Evolutionary conservation across 2,888 invertebrate genomes (phyloP).

Genomic region (Lamproptera curius): DNA sequence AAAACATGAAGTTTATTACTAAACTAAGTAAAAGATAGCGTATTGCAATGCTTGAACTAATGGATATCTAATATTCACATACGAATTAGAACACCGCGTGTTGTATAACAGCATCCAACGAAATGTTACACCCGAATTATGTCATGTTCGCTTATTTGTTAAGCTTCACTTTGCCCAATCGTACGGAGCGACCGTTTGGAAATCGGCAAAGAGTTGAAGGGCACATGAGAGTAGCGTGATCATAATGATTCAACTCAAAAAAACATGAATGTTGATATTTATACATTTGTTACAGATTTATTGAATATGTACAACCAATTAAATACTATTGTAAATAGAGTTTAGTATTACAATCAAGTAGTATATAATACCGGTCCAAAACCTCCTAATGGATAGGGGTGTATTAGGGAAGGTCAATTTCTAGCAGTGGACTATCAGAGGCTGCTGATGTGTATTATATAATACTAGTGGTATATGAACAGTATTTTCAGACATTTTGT

Average conservation of each 20-base stretch:
- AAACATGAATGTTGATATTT: background rate
- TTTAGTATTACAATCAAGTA: too few relatives aligned
- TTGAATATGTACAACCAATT: too few relatives aligned
- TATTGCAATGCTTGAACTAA: conserved; percentile 5
- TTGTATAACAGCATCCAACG: conserved; percentile 14
- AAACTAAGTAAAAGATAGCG: too few relatives aligned
- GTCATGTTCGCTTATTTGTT: conserved; percentile 17
- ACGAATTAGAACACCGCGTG: conserved; percentile 7
- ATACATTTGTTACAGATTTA: background rate
- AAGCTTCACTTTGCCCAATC: conserved; percentile 14
- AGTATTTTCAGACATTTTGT: too few relatives aligned
- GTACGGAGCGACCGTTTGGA: conserved; percentile 10
- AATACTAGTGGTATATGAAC: too few relatives aligned
- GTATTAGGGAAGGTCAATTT: too few relatives aligned
- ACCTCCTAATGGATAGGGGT: too few relatives aligned
- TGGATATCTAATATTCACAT: conserved; percentile 2
- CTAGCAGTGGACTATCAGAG: too few relatives aligned
- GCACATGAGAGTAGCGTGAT: background rate
- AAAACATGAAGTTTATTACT: too few relatives aligned
- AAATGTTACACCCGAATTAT: conserved; percentile 15
- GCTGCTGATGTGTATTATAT: too few relatives aligned
- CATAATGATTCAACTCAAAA: background rate
- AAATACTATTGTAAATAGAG: too few relatives aligned
- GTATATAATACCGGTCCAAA: too few relatives aligned
- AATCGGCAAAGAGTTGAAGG: conserved; percentile 11